Percentiles rank a stretch among this genome's conserved stretches.
Evolutionary conservation across 2,888 invertebrate species (phyloP).

Genomic region (Beris chalybata): DNA sequence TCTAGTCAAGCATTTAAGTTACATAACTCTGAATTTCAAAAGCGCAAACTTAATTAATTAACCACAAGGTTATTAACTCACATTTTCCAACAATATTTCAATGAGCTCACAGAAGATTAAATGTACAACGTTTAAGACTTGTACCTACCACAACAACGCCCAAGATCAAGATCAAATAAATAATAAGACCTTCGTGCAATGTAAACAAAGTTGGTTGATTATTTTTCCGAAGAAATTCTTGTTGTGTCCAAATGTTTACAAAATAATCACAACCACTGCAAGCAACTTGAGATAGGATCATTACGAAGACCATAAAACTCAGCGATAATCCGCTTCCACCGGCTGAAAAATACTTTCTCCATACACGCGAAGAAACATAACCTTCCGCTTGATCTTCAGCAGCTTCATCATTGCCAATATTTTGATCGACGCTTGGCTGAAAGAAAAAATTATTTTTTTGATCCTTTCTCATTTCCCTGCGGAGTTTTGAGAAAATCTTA

Average conservation of each 20-base stretch:
- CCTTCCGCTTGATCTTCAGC: slow-evolving; percentile 57
- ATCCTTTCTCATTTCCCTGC: neutral
- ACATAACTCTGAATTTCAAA: too few species aligned
- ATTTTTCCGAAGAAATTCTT: slow-evolving; percentile 50
- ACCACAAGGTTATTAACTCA: too few species aligned
- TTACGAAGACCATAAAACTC: slow-evolving; percentile 55
- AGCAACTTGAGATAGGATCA: slow-evolving; percentile 60
- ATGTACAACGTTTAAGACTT: slow-evolving; percentile 32
- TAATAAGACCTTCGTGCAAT: slow-evolving; percentile 52
- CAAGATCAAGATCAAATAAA: slow-evolving; percentile 53
- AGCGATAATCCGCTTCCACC: slow-evolving; percentile 60
- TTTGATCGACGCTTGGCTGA: slow-evolving; percentile 47
- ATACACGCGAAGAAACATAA: slow-evolving; percentile 53
- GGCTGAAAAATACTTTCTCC: slow-evolving; percentile 56
- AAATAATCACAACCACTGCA: slow-evolving; percentile 66
- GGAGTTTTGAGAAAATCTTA: slow-evolving; percentile 34
- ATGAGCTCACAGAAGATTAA: neutral
- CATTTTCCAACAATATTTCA: too few species aligned
- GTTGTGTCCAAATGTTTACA: slow-evolving; percentile 63
- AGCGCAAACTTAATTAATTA: too few species aligned
- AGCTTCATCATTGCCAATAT: slow-evolving; percentile 44
- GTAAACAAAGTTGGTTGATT: slow-evolving; percentile 49
- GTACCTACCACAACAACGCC: slow-evolving; percentile 48
- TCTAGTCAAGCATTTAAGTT: too few species aligned
- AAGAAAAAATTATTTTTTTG: slow-evolving; percentile 18